Evolutionary conservation across 2,113 vertebrate genomes (phyloP), one percentile per base, ranked within the genome.

Genomic region (Sebastes schlegelii): DNA sequence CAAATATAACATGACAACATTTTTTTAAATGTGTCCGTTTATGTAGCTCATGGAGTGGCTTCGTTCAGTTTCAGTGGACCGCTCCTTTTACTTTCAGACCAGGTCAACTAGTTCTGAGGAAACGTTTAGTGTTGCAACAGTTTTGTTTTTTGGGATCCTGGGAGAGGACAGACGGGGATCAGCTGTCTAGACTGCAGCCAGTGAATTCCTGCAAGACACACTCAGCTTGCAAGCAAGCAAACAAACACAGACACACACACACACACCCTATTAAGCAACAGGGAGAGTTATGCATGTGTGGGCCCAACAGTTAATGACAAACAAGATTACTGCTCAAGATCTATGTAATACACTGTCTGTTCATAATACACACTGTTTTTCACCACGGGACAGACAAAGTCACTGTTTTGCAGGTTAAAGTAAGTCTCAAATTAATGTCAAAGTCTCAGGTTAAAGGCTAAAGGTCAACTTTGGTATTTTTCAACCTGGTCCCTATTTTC

Each of bases 151-250:
- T 51, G 60, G 68, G 58, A 74, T 49, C 42, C 54, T 79, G n/a
- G 68, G 70, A 83, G 86, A 77, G 86, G 82, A 92, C 69, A 26
- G 52, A 74, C 17, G 8, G 58, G 90, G 91, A 92, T 93, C 89
- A 91, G 80, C 49, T 42, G 93, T 94, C 93, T 95, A 95, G 94
- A 94, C 92, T 71, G 87, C 80, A 80, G 60, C 67, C 86, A 80
- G 74, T 83, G 77, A 85, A 92, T 94, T 93, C 92, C 81, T 76
- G 51, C 46, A 57, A 57, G 58, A 77, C 42, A 77, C 21, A 45
- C 40, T 43, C n/a, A 65, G 23, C 57, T 26, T 60, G 57, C 49
- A 80, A 42, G 73, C 57, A 65, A 42, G 79, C 13, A 63, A 2
- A 88, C 26, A 62, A 13, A 62, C 60, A 61, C 21, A 16, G 26